Evolutionary conservation across 1,140 invertebrate species (phyloP).

Genomic region (Brachionus koreanus): DNA sequence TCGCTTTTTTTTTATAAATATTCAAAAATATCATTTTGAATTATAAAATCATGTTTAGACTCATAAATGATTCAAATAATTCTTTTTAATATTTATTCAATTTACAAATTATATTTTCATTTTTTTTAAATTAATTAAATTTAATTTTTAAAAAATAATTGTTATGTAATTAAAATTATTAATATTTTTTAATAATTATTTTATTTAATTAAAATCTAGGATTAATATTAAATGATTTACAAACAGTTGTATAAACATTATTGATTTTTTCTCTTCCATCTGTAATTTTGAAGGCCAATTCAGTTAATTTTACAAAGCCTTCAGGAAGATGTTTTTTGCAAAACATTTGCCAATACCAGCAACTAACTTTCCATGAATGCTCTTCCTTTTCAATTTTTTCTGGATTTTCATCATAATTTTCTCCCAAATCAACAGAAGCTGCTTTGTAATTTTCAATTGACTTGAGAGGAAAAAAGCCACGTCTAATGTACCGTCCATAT

Average conservation of each 20-base stretch:
- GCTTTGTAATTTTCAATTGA: constrained; percentile 2
- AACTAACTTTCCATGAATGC: neutral
- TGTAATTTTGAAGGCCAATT: neutral
- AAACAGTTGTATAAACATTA: neutral
- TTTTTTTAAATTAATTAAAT: no score
- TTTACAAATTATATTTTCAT: no score
- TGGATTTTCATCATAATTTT: neutral
- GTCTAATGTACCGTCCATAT: neutral
- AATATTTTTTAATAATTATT: neutral
- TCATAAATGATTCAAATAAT: no score
- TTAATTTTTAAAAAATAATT: no score
- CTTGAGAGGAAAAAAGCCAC: neutral
- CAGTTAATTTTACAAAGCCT: neutral
- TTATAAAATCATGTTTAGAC: no score
- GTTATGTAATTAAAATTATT: no score
- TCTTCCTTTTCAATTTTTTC: constrained; percentile 17
- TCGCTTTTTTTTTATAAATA: no score
- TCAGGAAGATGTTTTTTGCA: neutral
- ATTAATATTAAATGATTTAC: neutral
- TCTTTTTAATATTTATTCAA: no score
- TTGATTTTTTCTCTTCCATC: neutral
- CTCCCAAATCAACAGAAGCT: neutral
- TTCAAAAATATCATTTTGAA: no score
- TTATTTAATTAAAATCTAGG: neutral
- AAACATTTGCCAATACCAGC: neutral